Conservation (phyloP, 2,113 vertebrate species). For the Oxyura jamaicensis region DNA sequence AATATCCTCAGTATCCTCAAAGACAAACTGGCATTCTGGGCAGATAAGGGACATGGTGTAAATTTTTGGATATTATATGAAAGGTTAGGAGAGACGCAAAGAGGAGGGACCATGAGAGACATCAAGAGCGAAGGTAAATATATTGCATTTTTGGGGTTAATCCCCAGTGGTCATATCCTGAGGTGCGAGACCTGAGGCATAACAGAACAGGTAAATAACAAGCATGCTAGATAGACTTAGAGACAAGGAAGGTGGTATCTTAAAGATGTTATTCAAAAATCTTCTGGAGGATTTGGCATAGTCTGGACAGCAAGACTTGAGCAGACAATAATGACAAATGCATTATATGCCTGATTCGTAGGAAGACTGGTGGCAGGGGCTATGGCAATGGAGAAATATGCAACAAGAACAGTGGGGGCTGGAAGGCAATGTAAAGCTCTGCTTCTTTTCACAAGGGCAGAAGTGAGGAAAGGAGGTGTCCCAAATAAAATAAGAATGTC, state of each 20-base stretch:
- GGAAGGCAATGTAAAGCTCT: not conserved
- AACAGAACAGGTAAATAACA: not conserved
- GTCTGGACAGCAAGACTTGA: not conserved
- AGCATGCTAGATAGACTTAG: not conserved
- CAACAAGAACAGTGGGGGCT: not conserved
- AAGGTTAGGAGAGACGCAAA: not conserved
- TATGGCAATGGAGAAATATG: not conserved
- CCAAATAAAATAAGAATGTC: not conserved
- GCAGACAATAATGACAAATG: not conserved
- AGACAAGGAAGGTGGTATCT: not conserved
- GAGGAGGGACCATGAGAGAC: not conserved
- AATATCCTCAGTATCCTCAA: not conserved
- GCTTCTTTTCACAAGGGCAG: not conserved
- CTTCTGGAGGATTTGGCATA: not conserved
- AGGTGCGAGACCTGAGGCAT: not conserved
- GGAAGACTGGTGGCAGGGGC: not conserved
- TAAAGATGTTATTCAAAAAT: not conserved
- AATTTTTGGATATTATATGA: not conserved
- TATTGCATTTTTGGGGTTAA: not conserved
- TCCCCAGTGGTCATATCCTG: not conserved
- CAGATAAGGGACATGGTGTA: not conserved
- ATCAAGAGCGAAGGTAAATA: not conserved
- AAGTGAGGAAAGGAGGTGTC: not conserved
- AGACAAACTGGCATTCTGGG: not conserved
- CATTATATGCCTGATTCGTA: not conserved